Percentiles rank a stretch among this genome's conserved stretches.
phyloP scores from a whole-genome alignment of 2,888 invertebrate genomes.

The Drosophila barbarae region DNA sequence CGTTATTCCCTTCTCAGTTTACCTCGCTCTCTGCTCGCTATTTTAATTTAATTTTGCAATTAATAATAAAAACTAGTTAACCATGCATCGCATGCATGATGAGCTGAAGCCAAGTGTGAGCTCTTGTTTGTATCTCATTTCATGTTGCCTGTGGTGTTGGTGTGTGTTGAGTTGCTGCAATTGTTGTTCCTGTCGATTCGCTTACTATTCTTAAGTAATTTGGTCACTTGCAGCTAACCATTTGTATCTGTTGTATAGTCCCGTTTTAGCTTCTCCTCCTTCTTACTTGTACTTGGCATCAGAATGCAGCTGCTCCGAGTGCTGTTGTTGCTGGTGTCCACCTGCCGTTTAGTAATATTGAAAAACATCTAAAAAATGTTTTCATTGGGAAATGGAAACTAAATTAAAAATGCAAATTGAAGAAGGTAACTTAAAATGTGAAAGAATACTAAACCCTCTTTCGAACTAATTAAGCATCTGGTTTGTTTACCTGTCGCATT shows the following conservation, averaged over 20 bases:
- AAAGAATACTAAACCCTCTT: not conserved
- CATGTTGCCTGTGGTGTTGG: conserved; percentile 9
- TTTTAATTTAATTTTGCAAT: conserved; percentile 14
- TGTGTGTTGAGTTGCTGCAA: conserved; percentile 22
- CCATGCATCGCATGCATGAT: conserved; percentile 47
- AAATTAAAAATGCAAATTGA: conserved; percentile 37
- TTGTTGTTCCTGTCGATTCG: conserved; percentile 24
- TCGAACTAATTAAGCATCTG: not conserved
- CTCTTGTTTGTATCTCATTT: conserved; percentile 11
- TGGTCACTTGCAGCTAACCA: conserved; percentile 50
- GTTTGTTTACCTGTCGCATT: conserved; percentile 53
- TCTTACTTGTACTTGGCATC: conserved; percentile 52
- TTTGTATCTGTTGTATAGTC: conserved; percentile 39
- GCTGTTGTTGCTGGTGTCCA: conserved; percentile 56
- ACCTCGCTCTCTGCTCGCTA: conserved; percentile 11
- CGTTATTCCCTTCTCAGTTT: conserved; percentile 26
- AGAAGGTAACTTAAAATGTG: not conserved
- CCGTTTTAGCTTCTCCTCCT: conserved; percentile 26
- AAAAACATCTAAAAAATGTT: conserved; percentile 75
- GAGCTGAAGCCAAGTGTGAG: conserved; percentile 17
- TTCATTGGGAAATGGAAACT: conserved; percentile 47
- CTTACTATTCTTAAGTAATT: conserved; percentile 45
- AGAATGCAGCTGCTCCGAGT: conserved; percentile 40
- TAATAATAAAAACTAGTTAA: conserved; percentile 40
- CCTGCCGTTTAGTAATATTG: conserved; percentile 67